These are phyloP conservation scores for Eudyptes chrysolophus DNA, from an alignment of 2,113 vertebrate genomes.

Conservation along the genomic window DNA sequence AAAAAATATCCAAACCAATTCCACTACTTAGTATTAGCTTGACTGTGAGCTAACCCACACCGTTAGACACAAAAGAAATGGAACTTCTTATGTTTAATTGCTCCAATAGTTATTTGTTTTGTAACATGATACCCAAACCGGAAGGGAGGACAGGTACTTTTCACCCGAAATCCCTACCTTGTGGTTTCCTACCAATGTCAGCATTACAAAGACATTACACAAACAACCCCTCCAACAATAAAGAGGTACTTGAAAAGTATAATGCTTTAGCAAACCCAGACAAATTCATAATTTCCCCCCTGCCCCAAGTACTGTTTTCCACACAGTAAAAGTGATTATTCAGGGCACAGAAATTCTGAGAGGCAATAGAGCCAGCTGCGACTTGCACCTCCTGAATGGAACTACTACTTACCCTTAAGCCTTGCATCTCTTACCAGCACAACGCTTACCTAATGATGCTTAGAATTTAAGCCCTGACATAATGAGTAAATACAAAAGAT, in stretches of 20 bases:
- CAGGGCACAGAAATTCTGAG: neutral
- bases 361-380: neutral
- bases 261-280: neutral
- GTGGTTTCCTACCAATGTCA: neutral
- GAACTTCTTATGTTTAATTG: neutral
- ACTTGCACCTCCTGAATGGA: neutral
- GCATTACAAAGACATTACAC: neutral
- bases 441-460: neutral
- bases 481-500: neutral
- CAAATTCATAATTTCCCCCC: neutral
- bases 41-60: neutral
- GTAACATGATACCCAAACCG: rapidly evolving
- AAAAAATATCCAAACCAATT: neutral
- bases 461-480: neutral
- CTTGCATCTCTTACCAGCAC: neutral
- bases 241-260: neutral
- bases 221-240: neutral
- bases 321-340: neutral
- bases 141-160: neutral
- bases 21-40: neutral
- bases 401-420: neutral
- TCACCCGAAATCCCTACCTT: neutral
- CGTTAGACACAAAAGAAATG: neutral
- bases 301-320: neutral
- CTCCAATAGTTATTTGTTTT: neutral